These are phyloP conservation scores for Gambelia wislizenii DNA, from an alignment of 2,797 vertebrate genomes.

Conservation along the genomic window DNA sequence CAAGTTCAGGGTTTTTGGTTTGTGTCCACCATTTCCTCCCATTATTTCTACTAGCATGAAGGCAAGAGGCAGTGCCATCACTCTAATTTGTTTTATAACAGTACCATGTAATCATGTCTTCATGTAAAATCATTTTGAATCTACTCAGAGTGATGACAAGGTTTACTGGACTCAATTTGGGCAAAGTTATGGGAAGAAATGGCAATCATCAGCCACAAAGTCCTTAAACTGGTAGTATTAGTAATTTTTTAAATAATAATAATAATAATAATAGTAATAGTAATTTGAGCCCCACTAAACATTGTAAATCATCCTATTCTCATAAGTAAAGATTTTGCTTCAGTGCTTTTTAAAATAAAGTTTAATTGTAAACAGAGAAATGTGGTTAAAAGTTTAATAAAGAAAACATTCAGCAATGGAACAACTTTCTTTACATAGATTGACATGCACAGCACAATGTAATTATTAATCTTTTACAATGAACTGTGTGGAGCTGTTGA, in stretches of 20 bases:
- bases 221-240: too few relatives aligned
- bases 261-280: too few relatives aligned
- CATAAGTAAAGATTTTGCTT: neutral
- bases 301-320: too few relatives aligned
- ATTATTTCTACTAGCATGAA: neutral
- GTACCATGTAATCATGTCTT: too few relatives aligned
- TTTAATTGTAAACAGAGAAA: conserved; percentile 22
- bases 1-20: neutral
- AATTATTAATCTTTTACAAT: conserved; percentile 44
- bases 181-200: neutral
- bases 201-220: neutral
- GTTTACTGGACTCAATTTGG: neutral
- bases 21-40: neutral
- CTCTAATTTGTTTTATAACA: neutral
- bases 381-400: conserved; percentile 10
- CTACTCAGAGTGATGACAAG: too few relatives aligned
- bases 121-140: neutral
- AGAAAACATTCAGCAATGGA: conserved; percentile 36
- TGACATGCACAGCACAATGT: neutral
- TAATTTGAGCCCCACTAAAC: neutral
- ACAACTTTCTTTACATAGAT: conserved; percentile 30
- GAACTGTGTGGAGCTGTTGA: conserved; percentile 40
- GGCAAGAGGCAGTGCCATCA: neutral
- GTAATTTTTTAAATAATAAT: too few relatives aligned
- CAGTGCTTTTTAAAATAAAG: neutral